A percentile compares a stretch with the other conserved stretches of the same genome.
Conservation (phyloP, 2,888 invertebrate genomes). For the Catocala fraxini region DNA sequence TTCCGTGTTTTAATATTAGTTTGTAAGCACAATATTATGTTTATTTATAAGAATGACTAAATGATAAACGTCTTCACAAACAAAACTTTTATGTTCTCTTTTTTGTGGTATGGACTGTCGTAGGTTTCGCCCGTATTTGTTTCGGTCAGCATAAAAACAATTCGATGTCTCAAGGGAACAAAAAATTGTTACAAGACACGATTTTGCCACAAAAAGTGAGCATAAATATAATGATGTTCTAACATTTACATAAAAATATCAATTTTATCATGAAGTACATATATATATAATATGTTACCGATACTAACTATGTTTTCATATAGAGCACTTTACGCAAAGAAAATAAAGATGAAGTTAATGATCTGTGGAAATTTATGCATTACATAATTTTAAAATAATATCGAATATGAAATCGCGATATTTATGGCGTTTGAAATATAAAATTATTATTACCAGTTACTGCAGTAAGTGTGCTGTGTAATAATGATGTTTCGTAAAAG, state of each 20-base stretch:
- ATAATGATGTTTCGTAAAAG: slow-evolving; percentile 17
- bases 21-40: not conserved
- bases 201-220: slow-evolving; percentile 29
- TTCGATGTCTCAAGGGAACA: slow-evolving; percentile 15
- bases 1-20: not conserved
- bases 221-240: slow-evolving; percentile 14
- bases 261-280: slow-evolving; percentile 13
- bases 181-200: slow-evolving; percentile 37
- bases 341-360: too few species aligned
- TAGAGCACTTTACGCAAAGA: too few species aligned
- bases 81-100: slow-evolving; percentile 22
- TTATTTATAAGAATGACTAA: slow-evolving; percentile 5
- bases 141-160: slow-evolving; percentile 36
- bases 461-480: slow-evolving; percentile 6
- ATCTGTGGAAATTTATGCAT: not conserved
- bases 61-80: slow-evolving; percentile 14
- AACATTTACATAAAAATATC: slow-evolving; percentile 21
- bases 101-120: slow-evolving; percentile 27
- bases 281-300: slow-evolving; percentile 6
- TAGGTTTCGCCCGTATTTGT: slow-evolving; percentile 24
- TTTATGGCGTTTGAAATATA: not conserved
- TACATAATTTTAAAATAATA: not conserved
- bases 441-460: slow-evolving; percentile 3
- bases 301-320: not conserved
- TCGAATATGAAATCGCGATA: not conserved